Evolutionary conservation across 1,140 invertebrate species (phyloP).

Genomic region (Dendrolimus punctatus): DNA sequence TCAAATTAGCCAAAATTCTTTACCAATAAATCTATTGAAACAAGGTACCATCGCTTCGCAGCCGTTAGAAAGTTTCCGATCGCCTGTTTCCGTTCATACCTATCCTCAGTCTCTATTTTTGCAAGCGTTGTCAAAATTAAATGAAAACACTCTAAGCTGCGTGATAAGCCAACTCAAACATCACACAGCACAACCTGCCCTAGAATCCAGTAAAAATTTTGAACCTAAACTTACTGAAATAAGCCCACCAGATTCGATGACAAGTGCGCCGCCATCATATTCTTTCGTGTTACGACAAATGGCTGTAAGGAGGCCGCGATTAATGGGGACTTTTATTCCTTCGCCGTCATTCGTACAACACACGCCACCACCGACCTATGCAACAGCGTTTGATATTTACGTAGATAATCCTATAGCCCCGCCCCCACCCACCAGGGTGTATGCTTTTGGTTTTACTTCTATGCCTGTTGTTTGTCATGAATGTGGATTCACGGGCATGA

Average conservation of each 20-base stretch:
- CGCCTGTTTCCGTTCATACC: constrained; percentile 20
- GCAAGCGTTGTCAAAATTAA: constrained; percentile 44
- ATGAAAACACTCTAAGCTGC: constrained; percentile 28
- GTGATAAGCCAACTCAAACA: constrained; percentile 9
- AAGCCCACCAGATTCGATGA: constrained; percentile 50
- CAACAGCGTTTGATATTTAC: constrained; percentile 58
- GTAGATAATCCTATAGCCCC: constrained; percentile 39
- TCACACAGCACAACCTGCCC: background rate
- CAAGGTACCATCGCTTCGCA: constrained; percentile 6
- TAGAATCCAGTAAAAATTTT: constrained; percentile 2
- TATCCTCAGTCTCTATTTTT: constrained; percentile 30
- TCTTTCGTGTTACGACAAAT: constrained; percentile 60
- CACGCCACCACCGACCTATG: constrained; percentile 56
- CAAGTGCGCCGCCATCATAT: constrained; percentile 60
- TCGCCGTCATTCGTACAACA: constrained; percentile 56
- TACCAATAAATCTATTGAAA: background rate
- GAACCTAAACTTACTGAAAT: constrained; percentile 22
- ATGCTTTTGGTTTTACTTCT: constrained; percentile 46
- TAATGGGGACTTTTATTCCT: constrained; percentile 59
- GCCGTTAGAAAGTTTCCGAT: constrained; percentile 2
- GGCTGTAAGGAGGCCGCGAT: constrained; percentile 39
- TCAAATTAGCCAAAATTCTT: no score
- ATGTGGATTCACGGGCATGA: constrained; percentile 54
- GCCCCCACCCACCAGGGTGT: constrained; percentile 27
- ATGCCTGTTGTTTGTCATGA: constrained; percentile 48